Evolutionary conservation across 30 jellyfish, hydroid and myxozoan genomes (phyloP).

Genomic region (Hydra vulgaris): DNA sequence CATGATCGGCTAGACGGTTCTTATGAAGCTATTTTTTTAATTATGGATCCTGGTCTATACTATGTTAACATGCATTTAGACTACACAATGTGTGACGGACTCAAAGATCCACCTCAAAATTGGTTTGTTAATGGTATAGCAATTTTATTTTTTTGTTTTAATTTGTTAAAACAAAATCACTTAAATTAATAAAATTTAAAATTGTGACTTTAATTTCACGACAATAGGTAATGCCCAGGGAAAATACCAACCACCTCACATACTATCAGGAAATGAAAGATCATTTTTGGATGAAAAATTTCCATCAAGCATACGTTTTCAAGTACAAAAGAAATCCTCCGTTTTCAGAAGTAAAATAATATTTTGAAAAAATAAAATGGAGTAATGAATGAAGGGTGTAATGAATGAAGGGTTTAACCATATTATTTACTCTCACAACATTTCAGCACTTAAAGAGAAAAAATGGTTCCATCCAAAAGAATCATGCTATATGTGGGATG

Average conservation of each 20-base stretch:
- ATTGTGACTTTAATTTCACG: too few relatives aligned
- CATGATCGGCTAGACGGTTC: conserved; percentile 71
- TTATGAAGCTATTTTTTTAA: conserved; percentile 65
- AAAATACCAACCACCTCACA: conserved; percentile 74
- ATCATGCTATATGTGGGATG: conserved; percentile 84
- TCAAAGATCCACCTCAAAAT: conserved; percentile 73
- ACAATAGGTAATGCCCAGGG: conserved; percentile 96
- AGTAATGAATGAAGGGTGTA: too few relatives aligned
- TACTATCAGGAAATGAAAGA: conserved; percentile 74
- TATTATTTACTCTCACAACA: too few relatives aligned
- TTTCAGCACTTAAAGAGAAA: neutral
- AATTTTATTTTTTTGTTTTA: neutral
- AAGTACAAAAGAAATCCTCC: conserved; percentile 26
- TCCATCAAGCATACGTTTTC: conserved; percentile 27
- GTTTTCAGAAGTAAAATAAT: conserved; percentile 45
- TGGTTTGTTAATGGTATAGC: conserved; percentile 75
- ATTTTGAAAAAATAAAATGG: neutral
- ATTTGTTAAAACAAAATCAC: neutral
- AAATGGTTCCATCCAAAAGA: conserved; percentile 24
- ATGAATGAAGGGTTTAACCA: too few relatives aligned
- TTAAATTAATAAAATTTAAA: neutral
- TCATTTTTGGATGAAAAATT: conserved; percentile 56
- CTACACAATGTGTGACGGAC: conserved; percentile 90
- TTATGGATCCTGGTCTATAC: conserved; percentile 69
- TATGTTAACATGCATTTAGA: conserved; percentile 53